A percentile compares a stretch with the other conserved stretches of the same genome.
Evolutionary conservation across 2,888 invertebrate species (phyloP).

Genomic region (Cantharis nigra): DNA sequence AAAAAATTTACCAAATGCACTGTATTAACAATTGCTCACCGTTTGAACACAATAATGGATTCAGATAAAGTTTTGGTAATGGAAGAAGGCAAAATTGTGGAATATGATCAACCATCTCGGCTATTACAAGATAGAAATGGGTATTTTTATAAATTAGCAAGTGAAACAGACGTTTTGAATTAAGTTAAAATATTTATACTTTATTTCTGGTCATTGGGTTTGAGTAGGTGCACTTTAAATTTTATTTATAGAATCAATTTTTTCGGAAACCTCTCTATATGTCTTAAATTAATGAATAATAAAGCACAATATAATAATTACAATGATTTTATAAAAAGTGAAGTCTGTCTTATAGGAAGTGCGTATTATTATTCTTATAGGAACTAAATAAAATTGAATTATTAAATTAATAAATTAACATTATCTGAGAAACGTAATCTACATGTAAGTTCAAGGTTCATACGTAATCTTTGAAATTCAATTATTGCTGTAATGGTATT

Average conservation of each 20-base stretch:
- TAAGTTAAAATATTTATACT: too few relatives aligned
- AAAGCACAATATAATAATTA: too few relatives aligned
- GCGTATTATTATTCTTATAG: not conserved
- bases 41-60: conserved; percentile 91
- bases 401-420: not conserved
- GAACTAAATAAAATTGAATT: not conserved
- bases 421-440: not conserved
- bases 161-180: too few relatives aligned
- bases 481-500: not conserved
- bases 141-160: conserved; percentile 67
- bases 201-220: too few relatives aligned
- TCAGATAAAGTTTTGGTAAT: conserved; percentile 86
- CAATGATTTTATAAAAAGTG: too few relatives aligned
- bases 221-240: too few relatives aligned
- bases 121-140: conserved; percentile 66
- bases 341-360: too few relatives aligned
- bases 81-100: conserved; percentile 77
- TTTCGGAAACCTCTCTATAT: too few relatives aligned
- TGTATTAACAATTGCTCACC: conserved; percentile 87
- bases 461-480: not conserved
- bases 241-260: too few relatives aligned
- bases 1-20: conserved; percentile 80
- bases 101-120: conserved; percentile 72
- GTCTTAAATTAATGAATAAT: too few relatives aligned
- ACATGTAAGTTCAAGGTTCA: not conserved